Percentiles rank a stretch among this genome's conserved stretches.
Conservation (phyloP, 2,888 invertebrate genomes). For the Atherix ibis region DNA sequence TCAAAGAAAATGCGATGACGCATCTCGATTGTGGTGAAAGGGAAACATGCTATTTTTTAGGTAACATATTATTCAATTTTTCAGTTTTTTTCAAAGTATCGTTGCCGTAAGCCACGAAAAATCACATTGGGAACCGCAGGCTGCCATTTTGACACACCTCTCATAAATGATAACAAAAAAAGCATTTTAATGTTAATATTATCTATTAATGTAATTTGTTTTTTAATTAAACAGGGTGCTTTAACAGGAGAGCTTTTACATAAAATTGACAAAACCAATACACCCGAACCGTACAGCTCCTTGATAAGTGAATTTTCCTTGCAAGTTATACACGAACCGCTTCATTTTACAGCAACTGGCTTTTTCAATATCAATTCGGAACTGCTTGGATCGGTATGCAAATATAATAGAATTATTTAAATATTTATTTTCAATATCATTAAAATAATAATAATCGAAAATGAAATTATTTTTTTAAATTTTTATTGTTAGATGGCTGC, state of each 20-base stretch:
- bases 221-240: too few species aligned
- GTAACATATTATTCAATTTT: too few species aligned
- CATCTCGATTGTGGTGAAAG: too few species aligned
- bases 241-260: conserved; percentile 26
- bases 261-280: conserved; percentile 23
- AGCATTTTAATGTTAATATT: too few species aligned
- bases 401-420: neutral
- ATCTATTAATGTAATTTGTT: too few species aligned
- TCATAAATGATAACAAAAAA: too few species aligned
- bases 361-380: conserved; percentile 28
- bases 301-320: conserved; percentile 27
- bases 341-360: conserved; percentile 26
- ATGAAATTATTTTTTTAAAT: neutral
- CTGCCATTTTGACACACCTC: too few species aligned
- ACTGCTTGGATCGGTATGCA: conserved; percentile 25
- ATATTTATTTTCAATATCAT: neutral
- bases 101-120: too few species aligned
- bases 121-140: too few species aligned
- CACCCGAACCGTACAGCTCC: conserved; percentile 25
- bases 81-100: too few species aligned
- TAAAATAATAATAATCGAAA: neutral
- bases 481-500: conserved; percentile 21
- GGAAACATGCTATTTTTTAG: too few species aligned
- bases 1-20: too few species aligned
- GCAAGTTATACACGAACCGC: conserved; percentile 28